Evolutionary conservation across 2,888 invertebrate genomes (phyloP).

Genomic region (Orchestes rusci): DNA sequence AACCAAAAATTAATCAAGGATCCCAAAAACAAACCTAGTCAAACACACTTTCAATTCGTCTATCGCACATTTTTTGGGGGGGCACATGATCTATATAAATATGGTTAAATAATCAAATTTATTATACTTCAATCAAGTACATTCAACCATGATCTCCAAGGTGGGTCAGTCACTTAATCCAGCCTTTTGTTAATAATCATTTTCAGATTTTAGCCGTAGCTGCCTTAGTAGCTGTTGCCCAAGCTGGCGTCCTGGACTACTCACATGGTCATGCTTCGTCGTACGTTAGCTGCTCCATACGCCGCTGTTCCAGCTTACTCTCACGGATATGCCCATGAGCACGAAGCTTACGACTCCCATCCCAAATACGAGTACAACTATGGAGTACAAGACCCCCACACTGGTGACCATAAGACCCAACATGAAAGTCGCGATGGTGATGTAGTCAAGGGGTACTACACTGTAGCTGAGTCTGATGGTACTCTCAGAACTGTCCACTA

Average conservation of each 20-base stretch:
- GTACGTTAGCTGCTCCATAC: slow-evolving; percentile 13
- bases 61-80: no score
- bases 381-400: slow-evolving; percentile 54
- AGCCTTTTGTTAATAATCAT: neutral
- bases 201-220: slow-evolving; percentile 24
- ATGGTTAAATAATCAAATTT: no score
- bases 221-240: slow-evolving; percentile 20
- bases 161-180: neutral
- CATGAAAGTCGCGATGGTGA: slow-evolving; percentile 52
- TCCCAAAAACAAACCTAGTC: no score
- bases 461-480: slow-evolving; percentile 36
- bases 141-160: neutral
- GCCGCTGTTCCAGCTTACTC: slow-evolving; percentile 28
- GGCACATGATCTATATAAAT: no score
- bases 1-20: no score
- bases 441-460: slow-evolving; percentile 47
- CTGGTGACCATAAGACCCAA: slow-evolving; percentile 45
- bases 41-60: no score
- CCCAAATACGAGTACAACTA: slow-evolving; percentile 53
- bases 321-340: slow-evolving; percentile 7
- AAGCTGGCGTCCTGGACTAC: slow-evolving; percentile 15
- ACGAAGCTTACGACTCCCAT: slow-evolving; percentile 38
- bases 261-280: slow-evolving; percentile 28
- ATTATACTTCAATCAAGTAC: no score
- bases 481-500: slow-evolving; percentile 48